A percentile compares a stretch with the other conserved stretches of the same genome.
Conservation (phyloP, 1,140 invertebrate species). For the Lasioglossum albipes region DNA sequence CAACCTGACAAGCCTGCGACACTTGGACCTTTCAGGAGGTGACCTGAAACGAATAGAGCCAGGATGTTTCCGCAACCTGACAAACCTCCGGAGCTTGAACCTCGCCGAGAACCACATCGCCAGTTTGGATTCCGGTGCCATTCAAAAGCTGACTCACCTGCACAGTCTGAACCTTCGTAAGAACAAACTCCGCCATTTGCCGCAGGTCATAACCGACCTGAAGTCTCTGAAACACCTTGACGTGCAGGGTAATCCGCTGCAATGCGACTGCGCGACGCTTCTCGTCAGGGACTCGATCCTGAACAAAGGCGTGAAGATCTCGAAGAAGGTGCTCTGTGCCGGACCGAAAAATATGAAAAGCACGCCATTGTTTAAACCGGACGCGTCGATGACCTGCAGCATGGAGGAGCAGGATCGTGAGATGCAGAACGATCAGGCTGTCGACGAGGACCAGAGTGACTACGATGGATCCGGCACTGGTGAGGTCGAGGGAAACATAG, state of each 20-base stretch:
- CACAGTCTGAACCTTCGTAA: constrained; percentile 65
- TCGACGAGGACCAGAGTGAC: constrained; percentile 15
- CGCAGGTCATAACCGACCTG: constrained; percentile 75
- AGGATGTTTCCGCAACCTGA: constrained; percentile 63
- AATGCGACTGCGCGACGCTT: constrained; percentile 80
- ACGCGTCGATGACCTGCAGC: constrained; percentile 61
- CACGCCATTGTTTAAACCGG: constrained; percentile 59
- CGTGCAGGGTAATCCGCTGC: constrained; percentile 83
- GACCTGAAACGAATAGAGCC: constrained; percentile 65
- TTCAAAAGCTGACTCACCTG: constrained; percentile 69
- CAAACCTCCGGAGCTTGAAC: constrained; percentile 65
- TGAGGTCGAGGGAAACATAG: not conserved
- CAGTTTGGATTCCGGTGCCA: constrained; percentile 59
- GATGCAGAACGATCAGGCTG: constrained; percentile 74
- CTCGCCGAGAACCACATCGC: constrained; percentile 70
- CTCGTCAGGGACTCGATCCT: constrained; percentile 66
- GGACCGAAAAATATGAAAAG: constrained; percentile 65
- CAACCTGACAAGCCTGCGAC: constrained; percentile 65
- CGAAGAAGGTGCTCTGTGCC: constrained; percentile 67
- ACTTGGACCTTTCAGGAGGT: constrained; percentile 71
- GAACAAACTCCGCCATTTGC: constrained; percentile 67
- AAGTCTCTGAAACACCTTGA: constrained; percentile 84
- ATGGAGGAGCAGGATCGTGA: constrained; percentile 71
- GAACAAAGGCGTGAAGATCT: constrained; percentile 63
- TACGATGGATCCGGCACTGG: not conserved